Evolutionary conservation across 2,888 invertebrate genomes (phyloP), one percentile per base, ranked within the genome.

Genomic region (Hydroisotoma schaefferi): DNA sequence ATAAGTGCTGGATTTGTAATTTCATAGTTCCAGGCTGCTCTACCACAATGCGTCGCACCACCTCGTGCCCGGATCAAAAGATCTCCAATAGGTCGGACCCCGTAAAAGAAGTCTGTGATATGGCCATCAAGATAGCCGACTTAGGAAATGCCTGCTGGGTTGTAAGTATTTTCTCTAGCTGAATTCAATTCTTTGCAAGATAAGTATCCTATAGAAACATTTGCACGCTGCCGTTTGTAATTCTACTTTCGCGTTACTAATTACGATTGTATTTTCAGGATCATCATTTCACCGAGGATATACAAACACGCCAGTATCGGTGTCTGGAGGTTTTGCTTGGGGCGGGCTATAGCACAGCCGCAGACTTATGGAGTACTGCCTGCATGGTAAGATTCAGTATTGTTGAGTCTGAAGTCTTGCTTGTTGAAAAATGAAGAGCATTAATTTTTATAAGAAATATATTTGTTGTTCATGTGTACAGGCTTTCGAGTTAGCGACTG

Each of bases 81-180:
- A 62, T 68, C 26, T 63, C 70, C 59, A 65, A 77, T 75, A 52
- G 73, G 56, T 68, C 68, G 23, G 91, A 94, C 80, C 93, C 94
- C 38, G 91, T 93, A 15, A 84, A 88, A 77, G 88, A 89, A 74
- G 83, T 87, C 57, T 92, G 92, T 79, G 90, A 92, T 59, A 84
- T 97, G 67, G 88, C 89, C 75, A 95, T 97, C 3, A 98, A 99
- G 81, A 94, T 99, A 75, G 99, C 98, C 43, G 99, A 99, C 81
- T 82, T 99, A 63, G 97, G 97, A 52, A 99, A 99, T 80, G 99
- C 99, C 43, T 99, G 99, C 78, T 99, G 98, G 98, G 89, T 92
- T 65, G 72, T 72, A 67, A 56, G 68, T 57, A 27, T n/a, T n/a
- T n/a, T n/a, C n/a, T n/a, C n/a, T n/a, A n/a, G n/a, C n/a, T n/a